Base-by-base conservation (phyloP, 1,140 invertebrate species). In the Calosoma granatense region DNA sequence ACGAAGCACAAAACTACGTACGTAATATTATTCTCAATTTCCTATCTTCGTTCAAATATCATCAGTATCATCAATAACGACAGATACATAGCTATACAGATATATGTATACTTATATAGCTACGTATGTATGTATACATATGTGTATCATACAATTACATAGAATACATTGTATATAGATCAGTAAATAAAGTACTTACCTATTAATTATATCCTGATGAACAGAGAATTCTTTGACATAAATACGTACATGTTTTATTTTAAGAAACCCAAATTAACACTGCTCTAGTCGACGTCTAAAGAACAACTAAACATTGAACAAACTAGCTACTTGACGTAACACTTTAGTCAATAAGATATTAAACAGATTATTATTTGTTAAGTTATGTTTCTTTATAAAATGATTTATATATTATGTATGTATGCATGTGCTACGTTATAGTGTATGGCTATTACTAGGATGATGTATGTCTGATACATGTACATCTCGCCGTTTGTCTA, bases 91-190 rank as follows among this genome's bases (percentile, higher is more conserved):
- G 6, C 6, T 36, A 36, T 36, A 36, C n/a, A 36, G 6, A 36
- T 36, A 36, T 36, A 36, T 36, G n/a, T 36, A 36, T 36, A 36
- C n/a, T 9, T 36, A 36, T 36, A 36, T 36, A 36, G 6, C 6
- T 36, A 36, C n/a, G n/a, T 36, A 36, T 36, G n/a, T 36, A 36
- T 36, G n/a, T 36, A 36, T 36, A 36, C n/a, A 36, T 36, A 36
- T 36, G n/a, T 36, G 26, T 36, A 9, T 36, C n/a, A 36, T 6
- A 36, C 6, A 36, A n/a, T 36, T 36, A 9, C 6, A 36, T n/a
- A 36, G 26, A 36, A 36, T 36, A 9, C 26, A 36, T 9, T 36
- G n/a, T 36, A 36, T 36, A 36, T 36, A 36, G 6, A 36, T 36
- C 6, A 9, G n/a, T 36, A 36, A 9, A 36, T 36, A 36, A 9